Evolutionary conservation across 2,113 vertebrate species (phyloP).

Genomic region (Pantherophis guttatus): DNA sequence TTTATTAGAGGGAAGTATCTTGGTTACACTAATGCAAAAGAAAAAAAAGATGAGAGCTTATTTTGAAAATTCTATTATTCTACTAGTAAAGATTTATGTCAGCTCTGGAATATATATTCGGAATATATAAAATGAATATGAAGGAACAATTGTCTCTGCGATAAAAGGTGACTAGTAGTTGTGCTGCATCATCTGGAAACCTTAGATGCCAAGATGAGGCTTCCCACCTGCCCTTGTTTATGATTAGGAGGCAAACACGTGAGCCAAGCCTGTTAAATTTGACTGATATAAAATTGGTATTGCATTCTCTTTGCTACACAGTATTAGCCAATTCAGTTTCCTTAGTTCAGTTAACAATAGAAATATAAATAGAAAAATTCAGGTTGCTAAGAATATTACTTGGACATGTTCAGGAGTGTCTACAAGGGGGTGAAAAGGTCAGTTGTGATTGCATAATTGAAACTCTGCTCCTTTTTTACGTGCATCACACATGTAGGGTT

Average conservation of each 20-base stretch:
- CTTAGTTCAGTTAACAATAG: constrained; percentile 23
- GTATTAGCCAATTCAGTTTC: not conserved
- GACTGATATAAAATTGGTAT: not conserved
- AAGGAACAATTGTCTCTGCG: not conserved
- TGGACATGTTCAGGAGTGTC: not conserved
- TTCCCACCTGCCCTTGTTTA: not conserved
- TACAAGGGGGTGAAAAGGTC: not conserved
- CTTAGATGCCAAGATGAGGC: not conserved
- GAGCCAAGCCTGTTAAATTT: not conserved
- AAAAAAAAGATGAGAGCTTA: not conserved
- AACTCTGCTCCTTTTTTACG: not conserved
- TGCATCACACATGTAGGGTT: not conserved
- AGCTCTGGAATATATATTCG: not conserved
- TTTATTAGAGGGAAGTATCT: not conserved
- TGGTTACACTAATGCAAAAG: not conserved
- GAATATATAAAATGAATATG: not conserved
- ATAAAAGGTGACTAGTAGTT: too few relatives aligned
- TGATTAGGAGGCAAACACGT: not conserved
- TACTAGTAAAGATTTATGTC: not conserved
- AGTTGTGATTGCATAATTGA: not conserved
- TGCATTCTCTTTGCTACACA: not conserved
- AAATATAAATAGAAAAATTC: constrained; percentile 38
- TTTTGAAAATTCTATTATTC: not conserved
- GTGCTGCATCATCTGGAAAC: not conserved
- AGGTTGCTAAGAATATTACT: not conserved